Base-by-base conservation (phyloP, 2,797 vertebrate species). In the Chelmon rostratus region DNA sequence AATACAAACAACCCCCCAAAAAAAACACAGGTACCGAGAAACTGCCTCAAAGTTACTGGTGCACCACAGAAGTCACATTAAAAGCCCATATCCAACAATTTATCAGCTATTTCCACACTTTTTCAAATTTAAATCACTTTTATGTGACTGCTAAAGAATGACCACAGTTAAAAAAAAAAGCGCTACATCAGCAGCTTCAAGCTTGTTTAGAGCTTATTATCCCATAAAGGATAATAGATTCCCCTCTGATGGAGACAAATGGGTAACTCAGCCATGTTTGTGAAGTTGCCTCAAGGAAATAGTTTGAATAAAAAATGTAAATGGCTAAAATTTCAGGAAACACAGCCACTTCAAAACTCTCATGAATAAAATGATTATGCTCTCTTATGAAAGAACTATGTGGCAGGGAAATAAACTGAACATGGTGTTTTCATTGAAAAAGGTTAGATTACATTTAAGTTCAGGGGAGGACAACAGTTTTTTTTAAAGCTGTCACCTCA, bases 221-320 rank as follows among this genome's bases (percentile, higher is more conserved):
- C 42, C 31, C 49, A 8, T 68, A n/a, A 61, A 58, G 11, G 6
- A 49, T 68, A 42, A 69, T 25, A 2, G 57, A 57, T 38, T 76
- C 58, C 7, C 10, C 46, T 82, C 47, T 37, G 64, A 76, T 84
- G 54, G 9, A 81, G 63, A 25, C 15, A 66, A 82, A 72, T 49
- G 7, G 62, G 21, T 7, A n/a, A 49, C 18, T 67, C 5, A 21
- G 25, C 42, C 18, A 16, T 63, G 31, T 78, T 66, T 56, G 13
- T 54, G 21, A 71, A 44, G 28, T 62, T 59, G 15, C 35, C 28
- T 58, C 21, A 31, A 42, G 50, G 1, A 81, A 58, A 44, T 13
- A 6, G 6, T 54, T 23, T 8, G 46, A 53, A 53, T 11, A 38
- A 35, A 62, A 54, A 63, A 33, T 54, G 11, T 40, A 53, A 47